Evolutionary conservation across 2,888 invertebrate species (phyloP), one percentile per base, ranked within the genome.

Genomic region (Girardia tigrina): DNA sequence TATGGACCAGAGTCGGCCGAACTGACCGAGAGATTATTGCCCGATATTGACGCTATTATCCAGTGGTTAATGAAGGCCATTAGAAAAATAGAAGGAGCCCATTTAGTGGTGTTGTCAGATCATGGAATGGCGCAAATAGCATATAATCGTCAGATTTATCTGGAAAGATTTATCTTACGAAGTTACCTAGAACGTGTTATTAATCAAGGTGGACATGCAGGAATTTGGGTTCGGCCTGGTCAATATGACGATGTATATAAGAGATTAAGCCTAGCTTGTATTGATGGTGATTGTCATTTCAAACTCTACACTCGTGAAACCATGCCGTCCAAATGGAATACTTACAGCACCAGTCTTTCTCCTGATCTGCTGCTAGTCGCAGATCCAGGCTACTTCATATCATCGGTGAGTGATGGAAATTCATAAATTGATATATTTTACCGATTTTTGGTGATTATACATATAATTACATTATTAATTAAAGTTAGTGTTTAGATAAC

Each of bases 91-190:
- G 16, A 29, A 4, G 36, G 6, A 2, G 69, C 28, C 23, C 42
- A 69, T 42, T 26, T 75, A 8, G 70, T 75, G 71, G 23, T 75
- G n/a, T 29, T 75, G 4, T 75, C 75, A 6, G 75, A 75, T 28
- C 75, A 75, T 26, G 75, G 75, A 42, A 75, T 75, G 75, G 28
- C 70, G n/a, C 70, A 71, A 29, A 75, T 75, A 14, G 27, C 75
- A 4, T 29, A 23, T 28, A 4, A 27, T 26, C 20, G 75, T 20
- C 70, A 56, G 26, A 71, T 75, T 1, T 28, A 28, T 27, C 28
- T 75, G 4, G 75, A 75, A 4, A 26, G 72, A 29, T 28, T 75
- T 20, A 75, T 75, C 29, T 23, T 71, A 23, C 27, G 71, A 4
- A 28, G 71, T 14, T 26, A 28, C 26, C 23, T 56, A n/a, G 56